phyloP scores from a whole-genome alignment of 2,797 vertebrate species.

The Remorina albescens region DNA sequence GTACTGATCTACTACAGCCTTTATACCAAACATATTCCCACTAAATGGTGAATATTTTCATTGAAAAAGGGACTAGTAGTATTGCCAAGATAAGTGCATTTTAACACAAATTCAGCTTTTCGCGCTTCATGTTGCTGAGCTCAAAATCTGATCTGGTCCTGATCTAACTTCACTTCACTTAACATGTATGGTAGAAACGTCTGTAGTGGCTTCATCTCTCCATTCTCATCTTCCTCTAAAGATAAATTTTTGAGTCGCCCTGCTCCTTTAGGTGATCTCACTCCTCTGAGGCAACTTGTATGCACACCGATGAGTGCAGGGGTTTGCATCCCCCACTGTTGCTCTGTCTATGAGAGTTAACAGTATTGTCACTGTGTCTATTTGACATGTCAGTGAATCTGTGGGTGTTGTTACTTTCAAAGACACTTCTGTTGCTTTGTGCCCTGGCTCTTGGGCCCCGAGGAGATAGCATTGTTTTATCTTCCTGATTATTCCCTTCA shows the following conservation, averaged over 20 bases:
- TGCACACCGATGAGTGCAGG: not conserved
- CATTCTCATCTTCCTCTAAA: not conserved
- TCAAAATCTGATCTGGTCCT: not conserved
- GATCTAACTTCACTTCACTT: not conserved
- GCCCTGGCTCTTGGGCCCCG: constrained; percentile 2
- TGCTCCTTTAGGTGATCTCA: not conserved
- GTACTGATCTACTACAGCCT: not conserved
- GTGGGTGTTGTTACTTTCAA: constrained; percentile 38
- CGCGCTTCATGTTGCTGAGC: not conserved
- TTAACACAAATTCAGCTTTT: not conserved
- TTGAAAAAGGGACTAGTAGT: no score
- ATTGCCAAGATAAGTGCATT: no score
- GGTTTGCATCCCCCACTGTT: not conserved
- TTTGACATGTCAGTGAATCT: constrained; percentile 23
- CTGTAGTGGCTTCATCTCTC: not conserved
- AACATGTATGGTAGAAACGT: not conserved
- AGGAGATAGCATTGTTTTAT: constrained; percentile 22
- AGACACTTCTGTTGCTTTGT: constrained; percentile 15
- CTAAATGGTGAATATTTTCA: not conserved
- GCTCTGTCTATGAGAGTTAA: constrained; percentile 8
- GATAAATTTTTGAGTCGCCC: not conserved
- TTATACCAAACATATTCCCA: not conserved
- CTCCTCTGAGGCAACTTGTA: not conserved
- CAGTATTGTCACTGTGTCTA: not conserved
- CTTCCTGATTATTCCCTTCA: constrained; percentile 23